Evolutionary conservation across 1,140 invertebrate genomes (phyloP), one percentile per base, ranked within the genome.

Genomic region (Drosophila mayri): DNA sequence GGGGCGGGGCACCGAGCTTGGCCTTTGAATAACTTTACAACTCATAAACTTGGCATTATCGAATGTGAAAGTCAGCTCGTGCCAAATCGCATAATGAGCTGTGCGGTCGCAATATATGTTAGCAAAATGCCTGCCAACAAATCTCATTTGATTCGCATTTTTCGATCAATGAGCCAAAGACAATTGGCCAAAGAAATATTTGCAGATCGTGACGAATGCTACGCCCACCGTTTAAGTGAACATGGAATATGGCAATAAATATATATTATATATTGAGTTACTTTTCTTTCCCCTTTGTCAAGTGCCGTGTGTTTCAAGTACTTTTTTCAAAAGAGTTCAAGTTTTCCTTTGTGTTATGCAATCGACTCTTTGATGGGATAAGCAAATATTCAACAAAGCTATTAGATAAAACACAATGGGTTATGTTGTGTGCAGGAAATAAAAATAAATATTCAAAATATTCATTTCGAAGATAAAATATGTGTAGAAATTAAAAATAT

Each of bases 11-110:
- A n/a, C 18, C n/a, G 30, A 1, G 28, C 22, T 5, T 43, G 66
- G 67, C 67, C 54, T 76, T 68, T 67, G 52, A 46, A 38, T 54
- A 28, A 28, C 22, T 16, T 70, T 62, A 54, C 66, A 70, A 70
- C 63, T 55, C 63, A 67, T 55, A 70, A 70, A 54, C 66, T 30
- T 38, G 40, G 50, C 57, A 62, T 64, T 61, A 64, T 70, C 57
- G 58, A 88, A 68, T 75, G 81, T 88, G 85, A 88, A 90, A 88
- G 84, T 90, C 85, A 59, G 65, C 84, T 78, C 84, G 85, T 90
- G 85, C 84, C 84, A 76, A 76, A 67, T 70, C 55, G 50, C 75
- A 64, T 46, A 76, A 74, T 49, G 38, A 81, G 60, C 35, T 38
- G 50, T 38, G 50, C 32, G 54, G 25, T 41, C 9, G 14, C 38